Conservation (phyloP, 2,113 vertebrate genomes). For the Syrmaticus mikado region DNA sequence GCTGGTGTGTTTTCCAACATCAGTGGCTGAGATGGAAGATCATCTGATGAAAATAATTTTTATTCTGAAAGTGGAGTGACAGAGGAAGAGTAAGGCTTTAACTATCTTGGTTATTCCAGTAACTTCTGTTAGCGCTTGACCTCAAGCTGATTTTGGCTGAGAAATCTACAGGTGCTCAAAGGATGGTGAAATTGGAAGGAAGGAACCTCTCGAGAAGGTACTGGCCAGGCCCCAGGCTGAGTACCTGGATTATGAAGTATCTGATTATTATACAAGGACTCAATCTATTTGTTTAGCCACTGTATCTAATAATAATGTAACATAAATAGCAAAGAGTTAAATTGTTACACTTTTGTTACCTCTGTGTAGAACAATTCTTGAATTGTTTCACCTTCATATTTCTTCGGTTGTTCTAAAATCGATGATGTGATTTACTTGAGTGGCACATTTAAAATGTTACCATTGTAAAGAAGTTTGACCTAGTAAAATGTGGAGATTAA, state of each 20-base stretch:
- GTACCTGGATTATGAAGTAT: not conserved
- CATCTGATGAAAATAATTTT: not conserved
- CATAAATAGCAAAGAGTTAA: not conserved
- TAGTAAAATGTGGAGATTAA: not conserved
- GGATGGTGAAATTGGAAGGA: not conserved
- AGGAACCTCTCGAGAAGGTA: not conserved
- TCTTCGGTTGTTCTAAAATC: not conserved
- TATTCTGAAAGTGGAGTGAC: not conserved
- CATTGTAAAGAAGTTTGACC: not conserved
- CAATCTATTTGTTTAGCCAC: not conserved
- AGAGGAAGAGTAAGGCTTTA: not conserved
- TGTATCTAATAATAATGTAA: not conserved
- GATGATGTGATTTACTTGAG: not conserved
- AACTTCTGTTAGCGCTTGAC: not conserved
- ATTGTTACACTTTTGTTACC: accelerated
- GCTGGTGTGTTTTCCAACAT: not conserved
- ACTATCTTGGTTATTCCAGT: not conserved
- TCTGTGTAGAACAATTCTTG: not conserved
- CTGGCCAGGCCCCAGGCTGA: not conserved
- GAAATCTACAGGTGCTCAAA: not conserved
- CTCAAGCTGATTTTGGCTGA: not conserved
- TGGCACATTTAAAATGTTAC: not conserved
- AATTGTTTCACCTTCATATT: not conserved
- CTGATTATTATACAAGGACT: not conserved
- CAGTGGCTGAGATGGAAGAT: not conserved